Percentiles rank a stretch among this genome's conserved stretches.
Evolutionary conservation across 1,140 invertebrate species (phyloP).

Genomic region (Monomorium pharaonis): DNA sequence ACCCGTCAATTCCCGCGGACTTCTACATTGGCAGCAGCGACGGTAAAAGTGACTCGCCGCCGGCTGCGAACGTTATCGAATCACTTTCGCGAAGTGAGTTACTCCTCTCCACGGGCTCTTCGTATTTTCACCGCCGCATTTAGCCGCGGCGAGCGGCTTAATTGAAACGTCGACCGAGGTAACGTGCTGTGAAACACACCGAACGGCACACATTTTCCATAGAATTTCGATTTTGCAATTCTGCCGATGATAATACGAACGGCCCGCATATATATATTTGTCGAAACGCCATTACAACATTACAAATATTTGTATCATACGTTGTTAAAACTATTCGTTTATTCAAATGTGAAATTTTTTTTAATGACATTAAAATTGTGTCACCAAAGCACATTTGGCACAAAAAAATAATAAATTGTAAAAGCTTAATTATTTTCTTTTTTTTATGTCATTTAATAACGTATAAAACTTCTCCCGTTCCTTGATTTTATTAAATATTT

Average conservation of each 20-base stretch:
- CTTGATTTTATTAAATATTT: not conserved
- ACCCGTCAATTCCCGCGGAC: constrained; percentile 46
- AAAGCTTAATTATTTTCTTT: not conserved
- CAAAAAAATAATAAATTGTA: not conserved
- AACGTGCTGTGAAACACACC: constrained; percentile 11
- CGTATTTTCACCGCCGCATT: constrained; percentile 46
- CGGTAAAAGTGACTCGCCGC: constrained; percentile 41
- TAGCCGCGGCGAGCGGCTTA: constrained; percentile 9
- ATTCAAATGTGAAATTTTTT: not conserved
- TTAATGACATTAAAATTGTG: not conserved
- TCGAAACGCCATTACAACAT: not conserved
- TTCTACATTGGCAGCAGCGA: constrained; percentile 41
- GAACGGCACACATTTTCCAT: constrained; percentile 1
- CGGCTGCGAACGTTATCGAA: constrained; percentile 38
- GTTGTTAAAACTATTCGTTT: not conserved
- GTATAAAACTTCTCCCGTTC: not conserved
- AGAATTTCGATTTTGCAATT: constrained; percentile 20
- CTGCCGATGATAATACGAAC: not conserved
- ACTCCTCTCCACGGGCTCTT: constrained; percentile 23
- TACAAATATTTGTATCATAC: not conserved
- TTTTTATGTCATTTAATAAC: not conserved
- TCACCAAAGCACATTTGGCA: not conserved
- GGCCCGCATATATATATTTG: not conserved
- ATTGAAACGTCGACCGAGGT: constrained; percentile 33
- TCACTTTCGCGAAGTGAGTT: constrained; percentile 49